Conservation (phyloP, 2,113 vertebrate genomes). For the Chiloscyllium plagiosum region DNA sequence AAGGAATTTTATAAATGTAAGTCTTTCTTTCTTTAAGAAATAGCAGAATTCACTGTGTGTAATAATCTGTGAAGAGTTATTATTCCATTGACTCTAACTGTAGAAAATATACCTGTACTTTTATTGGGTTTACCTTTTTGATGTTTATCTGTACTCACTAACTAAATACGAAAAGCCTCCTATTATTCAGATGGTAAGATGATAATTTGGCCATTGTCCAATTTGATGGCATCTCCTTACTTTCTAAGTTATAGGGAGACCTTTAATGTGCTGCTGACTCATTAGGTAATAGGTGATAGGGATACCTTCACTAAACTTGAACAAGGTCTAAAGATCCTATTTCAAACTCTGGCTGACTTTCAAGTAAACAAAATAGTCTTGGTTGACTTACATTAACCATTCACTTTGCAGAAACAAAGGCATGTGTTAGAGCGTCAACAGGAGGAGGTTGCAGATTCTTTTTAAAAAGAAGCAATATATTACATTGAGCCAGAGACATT, state of each 20-base stretch:
- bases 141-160: not conserved
- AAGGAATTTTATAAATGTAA: not conserved
- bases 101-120: not conserved
- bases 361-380: constrained; percentile 15
- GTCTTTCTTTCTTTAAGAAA: not conserved
- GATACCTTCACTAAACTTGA: constrained; percentile 16
- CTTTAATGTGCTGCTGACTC: constrained; percentile 9
- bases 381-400: not conserved
- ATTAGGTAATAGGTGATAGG: constrained; percentile 34
- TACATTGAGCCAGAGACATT: not conserved
- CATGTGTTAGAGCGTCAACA: not conserved
- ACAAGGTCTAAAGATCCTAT: constrained; percentile 22
- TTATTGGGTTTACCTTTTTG: not conserved
- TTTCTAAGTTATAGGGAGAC: constrained; percentile 34
- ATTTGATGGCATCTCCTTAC: constrained; percentile 26
- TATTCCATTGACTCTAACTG: not conserved
- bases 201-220: constrained; percentile 4
- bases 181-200: not conserved
- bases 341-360: constrained; percentile 14
- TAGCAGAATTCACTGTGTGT: not conserved
- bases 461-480: not conserved
- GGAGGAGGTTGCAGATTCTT: not conserved
- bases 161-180: not conserved
- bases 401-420: not conserved
- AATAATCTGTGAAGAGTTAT: not conserved